Percentiles rank a stretch among this genome's conserved stretches.
These are phyloP conservation scores for Crioceris asparagi DNA, from an alignment of 2,888 invertebrate species.

Conservation along the genomic window DNA sequence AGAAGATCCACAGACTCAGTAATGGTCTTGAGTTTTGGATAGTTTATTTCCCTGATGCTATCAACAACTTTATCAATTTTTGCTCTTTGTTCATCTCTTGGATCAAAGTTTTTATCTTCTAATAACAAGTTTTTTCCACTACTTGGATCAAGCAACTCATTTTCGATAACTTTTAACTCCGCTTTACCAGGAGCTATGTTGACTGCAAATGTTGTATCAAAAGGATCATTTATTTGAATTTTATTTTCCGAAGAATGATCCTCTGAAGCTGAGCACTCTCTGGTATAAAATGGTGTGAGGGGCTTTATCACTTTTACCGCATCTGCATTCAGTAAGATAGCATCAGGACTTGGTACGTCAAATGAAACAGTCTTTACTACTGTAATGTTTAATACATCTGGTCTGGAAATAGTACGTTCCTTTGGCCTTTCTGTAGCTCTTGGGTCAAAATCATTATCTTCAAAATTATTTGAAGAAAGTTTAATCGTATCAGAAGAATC, in stretches of 20 bases:
- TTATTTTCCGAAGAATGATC: conserved; percentile 40
- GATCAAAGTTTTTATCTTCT: conserved; percentile 55
- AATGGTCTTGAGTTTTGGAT: conserved; percentile 20
- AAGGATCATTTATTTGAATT: conserved; percentile 48
- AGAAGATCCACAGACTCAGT: conserved; percentile 34
- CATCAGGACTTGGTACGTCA: conserved; percentile 42
- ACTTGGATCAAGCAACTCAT: conserved; percentile 37
- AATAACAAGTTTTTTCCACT: conserved; percentile 40
- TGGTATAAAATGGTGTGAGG: conserved; percentile 69
- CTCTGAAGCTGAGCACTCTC: conserved; percentile 49
- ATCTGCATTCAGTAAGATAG: no score
- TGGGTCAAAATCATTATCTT: conserved; percentile 77
- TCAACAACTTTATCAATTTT: conserved; percentile 31
- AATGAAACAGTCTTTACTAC: conserved; percentile 46
- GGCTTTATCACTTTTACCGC: conserved; percentile 52
- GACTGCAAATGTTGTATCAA: conserved; percentile 53
- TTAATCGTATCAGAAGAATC: no score
- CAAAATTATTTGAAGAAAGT: background rate
- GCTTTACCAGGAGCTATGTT: conserved; percentile 45
- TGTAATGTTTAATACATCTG: conserved; percentile 43
- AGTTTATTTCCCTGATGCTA: conserved; percentile 37
- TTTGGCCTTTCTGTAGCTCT: conserved; percentile 49
- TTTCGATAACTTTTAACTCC: conserved; percentile 47
- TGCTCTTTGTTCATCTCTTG: conserved; percentile 36
- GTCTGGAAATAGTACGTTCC: conserved; percentile 46